These are phyloP conservation scores for Drosophila sturtevanti DNA, from an alignment of 1,140 invertebrate genomes.

Conservation along the genomic window DNA sequence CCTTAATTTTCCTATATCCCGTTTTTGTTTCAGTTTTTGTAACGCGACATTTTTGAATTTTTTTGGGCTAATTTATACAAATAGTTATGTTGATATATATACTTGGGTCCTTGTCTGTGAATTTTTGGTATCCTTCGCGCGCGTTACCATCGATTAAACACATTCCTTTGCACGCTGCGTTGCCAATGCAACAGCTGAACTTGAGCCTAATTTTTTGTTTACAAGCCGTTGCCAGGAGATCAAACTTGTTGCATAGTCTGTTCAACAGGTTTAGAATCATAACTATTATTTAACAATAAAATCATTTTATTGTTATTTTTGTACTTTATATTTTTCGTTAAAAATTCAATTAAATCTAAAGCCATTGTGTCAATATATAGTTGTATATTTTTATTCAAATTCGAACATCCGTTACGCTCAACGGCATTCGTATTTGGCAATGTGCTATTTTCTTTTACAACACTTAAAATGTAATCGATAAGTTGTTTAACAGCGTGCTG, in stretches of 20 bases:
- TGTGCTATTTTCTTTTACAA: too few relatives aligned
- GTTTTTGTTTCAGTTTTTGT: conserved; percentile 45
- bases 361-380: too few relatives aligned
- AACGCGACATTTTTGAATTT: conserved; percentile 57
- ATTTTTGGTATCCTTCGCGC: conserved; percentile 52
- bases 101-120: conserved; percentile 38
- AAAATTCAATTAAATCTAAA: too few relatives aligned
- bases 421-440: neutral
- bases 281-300: neutral
- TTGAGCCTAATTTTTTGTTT: conserved; percentile 68
- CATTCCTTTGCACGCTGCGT: conserved; percentile 50
- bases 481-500: neutral
- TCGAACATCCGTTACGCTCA: conserved; percentile 1
- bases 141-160: conserved; percentile 61
- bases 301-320: neutral
- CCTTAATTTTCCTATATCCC: neutral
- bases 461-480: neutral
- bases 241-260: conserved; percentile 52
- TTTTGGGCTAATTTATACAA: conserved; percentile 29
- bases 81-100: conserved; percentile 20
- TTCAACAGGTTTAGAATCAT: conserved; percentile 61
- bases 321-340: neutral
- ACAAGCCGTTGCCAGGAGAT: conserved; percentile 60
- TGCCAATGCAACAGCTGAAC: conserved; percentile 79
- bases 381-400: neutral